phyloP scores from a whole-genome alignment of 2,888 invertebrate genomes.

The Chrysotoxum bicinctum region DNA sequence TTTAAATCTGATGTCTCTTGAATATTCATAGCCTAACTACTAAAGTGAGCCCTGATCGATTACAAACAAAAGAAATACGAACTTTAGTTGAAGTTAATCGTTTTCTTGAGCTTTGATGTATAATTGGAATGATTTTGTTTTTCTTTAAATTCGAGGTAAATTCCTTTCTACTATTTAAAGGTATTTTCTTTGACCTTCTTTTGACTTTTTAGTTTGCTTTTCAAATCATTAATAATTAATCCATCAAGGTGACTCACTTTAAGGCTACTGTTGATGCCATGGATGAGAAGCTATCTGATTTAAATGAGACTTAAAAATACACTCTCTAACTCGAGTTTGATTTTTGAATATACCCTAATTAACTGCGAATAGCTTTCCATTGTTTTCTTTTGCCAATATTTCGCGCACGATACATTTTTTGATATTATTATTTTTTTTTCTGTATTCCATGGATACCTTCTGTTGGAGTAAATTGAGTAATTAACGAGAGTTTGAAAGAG shows the following conservation, averaged over 20 bases:
- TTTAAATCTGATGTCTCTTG: conserved; percentile 12
- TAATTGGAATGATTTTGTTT: not conserved
- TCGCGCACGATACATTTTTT: conserved; percentile 13
- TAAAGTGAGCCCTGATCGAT: not conserved
- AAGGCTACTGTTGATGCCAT: not conserved
- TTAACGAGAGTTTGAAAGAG: conserved; percentile 53
- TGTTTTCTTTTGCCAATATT: conserved; percentile 9
- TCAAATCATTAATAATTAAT: conserved; percentile 45
- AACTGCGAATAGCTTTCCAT: conserved; percentile 3
- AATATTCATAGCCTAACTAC: conserved; percentile 25
- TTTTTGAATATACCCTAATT: not conserved
- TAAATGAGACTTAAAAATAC: not conserved
- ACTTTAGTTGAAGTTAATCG: not conserved
- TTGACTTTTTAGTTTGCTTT: not conserved
- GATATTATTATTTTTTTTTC: not conserved
- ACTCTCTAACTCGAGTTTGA: not conserved
- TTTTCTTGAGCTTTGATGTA: conserved; percentile 34
- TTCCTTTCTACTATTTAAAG: not conserved
- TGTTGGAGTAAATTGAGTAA: conserved; percentile 57
- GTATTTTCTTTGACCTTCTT: conserved; percentile 14
- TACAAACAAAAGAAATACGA: not conserved
- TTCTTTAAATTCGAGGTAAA: not conserved
- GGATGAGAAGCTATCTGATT: not conserved
- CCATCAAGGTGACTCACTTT: conserved; percentile 49
- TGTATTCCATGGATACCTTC: conserved; percentile 1